Evolutionary conservation across 2,888 invertebrate species (phyloP).

Genomic region (Tetragonula carbonaria): DNA sequence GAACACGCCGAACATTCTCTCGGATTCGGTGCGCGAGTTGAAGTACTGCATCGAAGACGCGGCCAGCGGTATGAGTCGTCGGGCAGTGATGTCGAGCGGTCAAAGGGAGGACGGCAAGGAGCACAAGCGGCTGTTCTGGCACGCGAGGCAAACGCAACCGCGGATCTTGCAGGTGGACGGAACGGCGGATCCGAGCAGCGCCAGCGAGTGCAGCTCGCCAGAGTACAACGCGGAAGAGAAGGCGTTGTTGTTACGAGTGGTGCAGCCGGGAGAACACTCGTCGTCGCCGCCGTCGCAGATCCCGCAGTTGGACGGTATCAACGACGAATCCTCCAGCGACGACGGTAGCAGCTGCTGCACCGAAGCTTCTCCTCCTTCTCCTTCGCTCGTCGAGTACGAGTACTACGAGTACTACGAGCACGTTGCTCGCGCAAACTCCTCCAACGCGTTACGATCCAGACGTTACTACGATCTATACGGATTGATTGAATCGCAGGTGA

Average conservation of each 20-base stretch:
- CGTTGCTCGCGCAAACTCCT: too few species aligned
- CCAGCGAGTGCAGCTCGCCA: constrained; percentile 83
- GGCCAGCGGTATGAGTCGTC: constrained; percentile 64
- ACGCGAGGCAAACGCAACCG: constrained; percentile 82
- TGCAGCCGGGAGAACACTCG: constrained; percentile 59
- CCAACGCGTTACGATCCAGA: constrained; percentile 84
- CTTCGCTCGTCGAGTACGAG: too few species aligned
- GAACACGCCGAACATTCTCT: constrained; percentile 74
- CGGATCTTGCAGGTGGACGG: constrained; percentile 86
- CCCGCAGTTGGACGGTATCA: constrained; percentile 89
- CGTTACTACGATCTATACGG: constrained; percentile 76
- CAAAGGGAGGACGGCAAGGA: constrained; percentile 80
- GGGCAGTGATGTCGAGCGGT: constrained; percentile 64
- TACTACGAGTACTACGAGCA: constrained; percentile 65
- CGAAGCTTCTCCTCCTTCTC: too few species aligned
- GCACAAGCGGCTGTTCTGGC: constrained; percentile 83
- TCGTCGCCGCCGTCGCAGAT: constrained; percentile 81
- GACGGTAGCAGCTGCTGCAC: background rate
- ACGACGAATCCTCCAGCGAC: constrained; percentile 86
- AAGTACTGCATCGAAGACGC: constrained; percentile 77
- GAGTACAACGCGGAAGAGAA: constrained; percentile 79
- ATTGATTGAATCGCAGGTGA: constrained; percentile 83
- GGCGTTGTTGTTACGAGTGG: constrained; percentile 41
- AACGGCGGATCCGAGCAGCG: constrained; percentile 84
- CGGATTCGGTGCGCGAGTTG: constrained; percentile 77